Evolutionary conservation across 2,888 invertebrate genomes (phyloP).

Genomic region (Acronicta alni): DNA sequence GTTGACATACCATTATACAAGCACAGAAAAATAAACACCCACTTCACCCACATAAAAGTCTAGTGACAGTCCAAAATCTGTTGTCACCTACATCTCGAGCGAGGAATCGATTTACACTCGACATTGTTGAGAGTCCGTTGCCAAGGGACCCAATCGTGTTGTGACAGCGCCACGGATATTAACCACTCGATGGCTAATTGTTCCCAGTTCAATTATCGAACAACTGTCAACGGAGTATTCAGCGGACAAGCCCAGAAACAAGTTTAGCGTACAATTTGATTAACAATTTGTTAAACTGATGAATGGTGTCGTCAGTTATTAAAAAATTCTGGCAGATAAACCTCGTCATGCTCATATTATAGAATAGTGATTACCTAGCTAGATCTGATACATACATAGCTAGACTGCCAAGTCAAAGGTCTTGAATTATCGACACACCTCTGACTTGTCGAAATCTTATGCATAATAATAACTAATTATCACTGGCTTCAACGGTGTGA

Average conservation of each 20-base stretch:
- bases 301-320: constrained; percentile 38
- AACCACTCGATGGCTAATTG: constrained; percentile 87
- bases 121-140: constrained; percentile 75
- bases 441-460: too few relatives aligned
- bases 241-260: constrained; percentile 69
- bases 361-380: too few relatives aligned
- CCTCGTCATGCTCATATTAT: not conserved
- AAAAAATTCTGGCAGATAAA: constrained; percentile 18
- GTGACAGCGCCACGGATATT: constrained; percentile 84
- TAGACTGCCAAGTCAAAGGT: too few relatives aligned
- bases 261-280: constrained; percentile 68
- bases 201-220: constrained; percentile 87
- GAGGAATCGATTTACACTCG: constrained; percentile 80
- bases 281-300: constrained; percentile 61
- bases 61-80: constrained; percentile 55
- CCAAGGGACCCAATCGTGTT: constrained; percentile 77
- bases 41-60: constrained; percentile 34
- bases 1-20: not conserved
- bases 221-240: constrained; percentile 81
- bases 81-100: constrained; percentile 63
- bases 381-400: too few relatives aligned
- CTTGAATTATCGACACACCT: too few relatives aligned
- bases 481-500: too few relatives aligned
- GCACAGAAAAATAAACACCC: constrained; percentile 3
- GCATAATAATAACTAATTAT: too few relatives aligned